These are phyloP conservation scores for Amblyjoppa proteus DNA, from an alignment of 2,888 invertebrate species.

Conservation along the genomic window DNA sequence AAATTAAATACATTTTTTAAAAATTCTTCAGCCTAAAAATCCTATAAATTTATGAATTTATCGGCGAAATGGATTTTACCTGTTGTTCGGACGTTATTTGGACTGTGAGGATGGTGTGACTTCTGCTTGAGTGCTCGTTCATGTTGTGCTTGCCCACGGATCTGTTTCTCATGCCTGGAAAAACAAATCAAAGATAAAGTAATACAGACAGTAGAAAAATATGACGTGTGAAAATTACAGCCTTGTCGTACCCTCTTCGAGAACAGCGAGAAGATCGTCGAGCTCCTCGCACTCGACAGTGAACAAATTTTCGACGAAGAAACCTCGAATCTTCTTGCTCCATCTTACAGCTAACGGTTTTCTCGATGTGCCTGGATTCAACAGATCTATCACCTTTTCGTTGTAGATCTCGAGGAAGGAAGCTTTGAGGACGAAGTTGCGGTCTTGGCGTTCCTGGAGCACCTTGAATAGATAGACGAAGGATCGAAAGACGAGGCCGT, in stretches of 20 bases:
- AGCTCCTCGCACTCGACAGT: slow-evolving; percentile 97
- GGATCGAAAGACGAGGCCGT: slow-evolving; percentile 95
- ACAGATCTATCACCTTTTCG: slow-evolving; percentile 97
- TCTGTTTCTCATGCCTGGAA: slow-evolving; percentile 93
- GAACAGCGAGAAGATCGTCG: slow-evolving; percentile 96
- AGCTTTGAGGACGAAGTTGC: slow-evolving; percentile 94
- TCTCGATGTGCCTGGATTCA: slow-evolving; percentile 94
- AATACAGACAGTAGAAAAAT: not conserved
- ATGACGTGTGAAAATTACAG: not conserved
- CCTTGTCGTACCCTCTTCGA: slow-evolving; percentile 93
- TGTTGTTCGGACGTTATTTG: slow-evolving; percentile 95
- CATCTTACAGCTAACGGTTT: slow-evolving; percentile 96
- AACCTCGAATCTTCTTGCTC: slow-evolving; percentile 96
- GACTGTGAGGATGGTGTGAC: slow-evolving; percentile 96
- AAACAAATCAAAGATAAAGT: slow-evolving; percentile 6
- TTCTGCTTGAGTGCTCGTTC: slow-evolving; percentile 97
- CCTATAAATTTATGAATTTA: too few species aligned
- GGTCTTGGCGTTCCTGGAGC: slow-evolving; percentile 91
- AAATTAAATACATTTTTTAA: too few species aligned
- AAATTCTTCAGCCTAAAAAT: not conserved
- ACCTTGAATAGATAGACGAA: slow-evolving; percentile 95
- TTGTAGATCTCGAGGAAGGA: slow-evolving; percentile 98
- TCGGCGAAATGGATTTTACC: slow-evolving; percentile 81
- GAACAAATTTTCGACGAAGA: slow-evolving; percentile 98
- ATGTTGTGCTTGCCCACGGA: slow-evolving; percentile 96